Base-by-base conservation (phyloP, 2,888 invertebrate genomes). In the Octonoba sinensis region DNA sequence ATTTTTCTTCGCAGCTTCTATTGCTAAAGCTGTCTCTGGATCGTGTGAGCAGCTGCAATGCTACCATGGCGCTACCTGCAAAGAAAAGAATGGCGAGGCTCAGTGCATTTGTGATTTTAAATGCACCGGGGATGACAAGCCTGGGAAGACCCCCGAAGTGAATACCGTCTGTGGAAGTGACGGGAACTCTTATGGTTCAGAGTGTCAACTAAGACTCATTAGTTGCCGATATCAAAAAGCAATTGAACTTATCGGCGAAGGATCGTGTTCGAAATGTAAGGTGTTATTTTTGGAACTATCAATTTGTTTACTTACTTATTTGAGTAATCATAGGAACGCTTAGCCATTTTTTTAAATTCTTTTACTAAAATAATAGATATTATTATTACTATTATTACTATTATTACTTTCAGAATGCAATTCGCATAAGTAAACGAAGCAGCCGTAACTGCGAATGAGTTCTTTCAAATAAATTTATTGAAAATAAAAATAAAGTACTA, bases 21-120 rank as follows among this genome's bases (percentile, higher is more conserved):
- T 83, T 24, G 83, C 83, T 6, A 75, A 74, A 60, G 36, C 83
- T 1, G 75, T 84, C 90, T 87, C 85, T 15, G 83, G 84, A 12
- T 82, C 84, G 20, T 95, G 95, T 89, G 92, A 92, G 84, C 92
- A 93, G 86, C 90, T 95, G 89, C 92, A 92, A 67, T 96, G 96
- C 88, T 93, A 93, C 88, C 95, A 94, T 87, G 95, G 95, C 22
- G 95, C 95, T 13, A 91, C 92, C 84, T 96, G 96, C 89, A 90
- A 92, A 67, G 92, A 94, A 86, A 84, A 85, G 3, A 92, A 94
- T 86, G 91, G 92, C 84, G 92, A 92, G 3, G 93, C 93, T 0
- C 92, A 92, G 79, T 95, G 95, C 89, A 92, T 93, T 86, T 96
- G 95, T 87, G 91, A 92, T 77, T 90, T 91, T 8, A 92, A 93